Evolutionary conservation across 2,113 vertebrate genomes (phyloP), one percentile per base, ranked within the genome.

Genomic region (Ploceus nigricollis): DNA sequence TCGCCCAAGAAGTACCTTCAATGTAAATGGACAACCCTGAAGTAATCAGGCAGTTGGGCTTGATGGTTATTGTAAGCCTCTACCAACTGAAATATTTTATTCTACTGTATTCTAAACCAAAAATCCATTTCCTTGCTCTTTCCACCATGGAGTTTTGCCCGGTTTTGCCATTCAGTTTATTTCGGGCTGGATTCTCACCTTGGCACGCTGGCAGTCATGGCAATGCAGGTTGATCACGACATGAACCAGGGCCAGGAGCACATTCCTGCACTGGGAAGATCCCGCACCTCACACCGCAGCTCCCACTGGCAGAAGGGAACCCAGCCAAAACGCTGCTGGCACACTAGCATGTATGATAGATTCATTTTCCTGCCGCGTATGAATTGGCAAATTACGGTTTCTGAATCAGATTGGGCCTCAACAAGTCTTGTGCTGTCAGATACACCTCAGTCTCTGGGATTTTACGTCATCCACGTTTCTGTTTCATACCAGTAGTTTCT

Each of bases 341-440:
- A 0, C 0, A 0, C 27, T 1, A 8, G 31, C 1, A 0, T 30
- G 56, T 61, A 10, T 1, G 3, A 57, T 61, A 82, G 31, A 68
- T 65, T 83, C 22, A 1, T 63, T 76, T 80, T 86, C 57, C 21
- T 2, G 57, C 37, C 68, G 47, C 0, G 0, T 14, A 35, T 9
- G 33, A 88, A 78, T 11, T 28, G 80, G 61, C 42, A 70, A 88
- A 79, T 70, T 63, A 51, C 0, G 0, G 31, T 48, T 81, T 75
- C 56, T 66, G 51, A 75, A 45, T 94, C 51, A 66, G 51, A 50
- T 0, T 69, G 65, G 82, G 66, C 58, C 76, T 37, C 80, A 50
- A 24, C 65, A 91, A 81, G 64, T 15, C 69, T 42, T 58, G 35
- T 10, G 2, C 77, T 83, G 47, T 63, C 5, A 1, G 60, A 56